A percentile compares a stretch with the other conserved stretches of the same genome.
Conservation (phyloP, 2,113 vertebrate genomes). For the Ptychochromis oligacanthus region DNA sequence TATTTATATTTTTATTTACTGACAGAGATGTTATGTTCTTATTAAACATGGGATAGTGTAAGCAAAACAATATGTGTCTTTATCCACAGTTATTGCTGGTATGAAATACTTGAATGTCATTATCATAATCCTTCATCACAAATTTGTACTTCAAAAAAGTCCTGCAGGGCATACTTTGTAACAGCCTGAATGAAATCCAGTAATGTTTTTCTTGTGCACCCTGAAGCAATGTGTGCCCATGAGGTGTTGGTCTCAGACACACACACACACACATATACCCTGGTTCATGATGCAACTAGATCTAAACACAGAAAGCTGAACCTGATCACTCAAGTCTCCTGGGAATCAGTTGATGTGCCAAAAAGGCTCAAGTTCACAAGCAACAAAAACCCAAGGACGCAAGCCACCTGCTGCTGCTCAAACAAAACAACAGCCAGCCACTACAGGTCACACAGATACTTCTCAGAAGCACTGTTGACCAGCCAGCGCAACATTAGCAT, state of each 20-base stretch:
- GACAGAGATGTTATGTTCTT: not conserved
- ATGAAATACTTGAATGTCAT: not conserved
- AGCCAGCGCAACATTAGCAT: conserved; percentile 65
- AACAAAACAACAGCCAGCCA: conserved; percentile 71
- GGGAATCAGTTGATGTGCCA: conserved; percentile 76
- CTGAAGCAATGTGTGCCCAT: not conserved
- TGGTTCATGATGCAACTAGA: conserved; percentile 61
- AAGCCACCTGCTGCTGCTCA: conserved; percentile 79
- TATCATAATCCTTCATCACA: not conserved
- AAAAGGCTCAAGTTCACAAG: conserved; percentile 78
- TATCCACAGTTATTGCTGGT: not conserved
- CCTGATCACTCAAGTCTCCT: conserved; percentile 68
- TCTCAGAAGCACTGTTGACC: conserved; percentile 51
- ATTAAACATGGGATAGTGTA: not conserved
- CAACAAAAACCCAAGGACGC: conserved; percentile 74
- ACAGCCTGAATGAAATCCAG: not conserved
- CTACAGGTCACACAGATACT: conserved; percentile 66
- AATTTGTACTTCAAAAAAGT: not conserved
- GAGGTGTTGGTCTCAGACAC: conserved; percentile 29
- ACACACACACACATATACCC: not conserved
- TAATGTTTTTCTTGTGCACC: not conserved
- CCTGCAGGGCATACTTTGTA: not conserved
- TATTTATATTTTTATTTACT: not conserved
- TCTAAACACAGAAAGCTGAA: conserved; percentile 66
- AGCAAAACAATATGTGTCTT: not conserved